Conservation (phyloP, 2,113 vertebrate species). For the Struthidea cinerea region DNA sequence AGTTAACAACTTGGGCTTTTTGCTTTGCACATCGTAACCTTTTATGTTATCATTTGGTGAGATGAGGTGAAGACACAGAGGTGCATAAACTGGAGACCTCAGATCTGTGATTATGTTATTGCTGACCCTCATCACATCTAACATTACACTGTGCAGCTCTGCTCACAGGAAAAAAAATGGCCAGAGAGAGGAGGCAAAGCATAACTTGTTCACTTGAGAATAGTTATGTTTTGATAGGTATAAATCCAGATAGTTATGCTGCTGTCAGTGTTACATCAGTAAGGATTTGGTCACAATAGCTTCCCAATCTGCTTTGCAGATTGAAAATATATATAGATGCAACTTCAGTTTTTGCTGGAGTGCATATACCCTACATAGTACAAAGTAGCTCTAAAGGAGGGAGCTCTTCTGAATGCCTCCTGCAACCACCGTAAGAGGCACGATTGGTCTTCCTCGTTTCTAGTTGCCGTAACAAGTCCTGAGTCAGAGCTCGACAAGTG, state of each 20-base stretch:
- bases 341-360: not conserved
- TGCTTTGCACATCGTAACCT: slow-evolving; percentile 62
- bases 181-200: not conserved
- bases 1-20: slow-evolving; percentile 70
- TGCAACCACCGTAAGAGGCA: not conserved
- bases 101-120: slow-evolving; percentile 35
- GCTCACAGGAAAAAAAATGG: not conserved
- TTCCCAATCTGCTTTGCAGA: not conserved
- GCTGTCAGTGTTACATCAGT: not conserved
- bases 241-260: not conserved
- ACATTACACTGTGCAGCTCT: not conserved
- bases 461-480: not conserved
- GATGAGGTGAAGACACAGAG: slow-evolving; percentile 23
- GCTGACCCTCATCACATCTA: not conserved
- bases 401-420: not conserved
- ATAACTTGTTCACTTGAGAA: not conserved
- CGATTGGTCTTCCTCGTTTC: not conserved
- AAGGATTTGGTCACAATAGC: not conserved
- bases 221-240: not conserved
- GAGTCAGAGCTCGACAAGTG: not conserved
- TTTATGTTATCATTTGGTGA: slow-evolving; percentile 61
- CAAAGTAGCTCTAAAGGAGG: not conserved
- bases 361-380: not conserved
- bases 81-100: slow-evolving; percentile 16
- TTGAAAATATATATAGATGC: not conserved